Conservation (phyloP, 2,797 vertebrate species). For the Anisognathus igniventris region DNA sequence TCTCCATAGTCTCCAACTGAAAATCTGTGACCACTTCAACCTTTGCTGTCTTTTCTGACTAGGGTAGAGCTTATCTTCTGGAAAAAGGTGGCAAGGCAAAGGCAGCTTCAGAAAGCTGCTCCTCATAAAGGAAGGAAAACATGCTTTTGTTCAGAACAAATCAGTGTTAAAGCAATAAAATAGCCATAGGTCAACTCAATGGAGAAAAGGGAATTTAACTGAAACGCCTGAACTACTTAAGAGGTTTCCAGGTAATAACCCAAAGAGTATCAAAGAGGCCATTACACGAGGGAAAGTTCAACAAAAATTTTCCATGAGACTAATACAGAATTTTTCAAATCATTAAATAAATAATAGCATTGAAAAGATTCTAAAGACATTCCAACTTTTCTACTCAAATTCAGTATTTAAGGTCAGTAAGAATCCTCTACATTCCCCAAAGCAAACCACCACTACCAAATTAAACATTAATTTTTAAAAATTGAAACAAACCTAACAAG, state of each 20-base stretch:
- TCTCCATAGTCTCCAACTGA: not conserved
- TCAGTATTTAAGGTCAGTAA: not conserved
- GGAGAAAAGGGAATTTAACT: not conserved
- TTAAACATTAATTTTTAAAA: not conserved
- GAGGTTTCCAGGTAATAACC: not conserved
- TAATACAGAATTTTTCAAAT: not conserved
- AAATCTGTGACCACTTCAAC: not conserved
- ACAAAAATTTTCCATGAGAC: not conserved
- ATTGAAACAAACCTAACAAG: slow-evolving; percentile 85
- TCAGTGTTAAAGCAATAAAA: not conserved
- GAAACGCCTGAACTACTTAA: not conserved
- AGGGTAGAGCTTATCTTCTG: not conserved
- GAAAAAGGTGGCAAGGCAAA: not conserved
- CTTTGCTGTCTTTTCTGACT: not conserved
- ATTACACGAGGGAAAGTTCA: not conserved
- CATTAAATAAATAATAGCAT: not conserved
- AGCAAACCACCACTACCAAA: not conserved
- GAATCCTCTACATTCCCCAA: not conserved
- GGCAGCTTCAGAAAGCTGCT: not conserved
- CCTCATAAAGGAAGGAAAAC: not conserved
- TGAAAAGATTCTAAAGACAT: not conserved
- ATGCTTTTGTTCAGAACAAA: not conserved
- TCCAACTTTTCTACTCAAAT: not conserved
- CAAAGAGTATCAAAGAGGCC: not conserved
- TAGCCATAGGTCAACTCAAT: not conserved